Evolutionary conservation across 2,113 vertebrate genomes (phyloP).

Genomic region (Loxodonta africana): DNA sequence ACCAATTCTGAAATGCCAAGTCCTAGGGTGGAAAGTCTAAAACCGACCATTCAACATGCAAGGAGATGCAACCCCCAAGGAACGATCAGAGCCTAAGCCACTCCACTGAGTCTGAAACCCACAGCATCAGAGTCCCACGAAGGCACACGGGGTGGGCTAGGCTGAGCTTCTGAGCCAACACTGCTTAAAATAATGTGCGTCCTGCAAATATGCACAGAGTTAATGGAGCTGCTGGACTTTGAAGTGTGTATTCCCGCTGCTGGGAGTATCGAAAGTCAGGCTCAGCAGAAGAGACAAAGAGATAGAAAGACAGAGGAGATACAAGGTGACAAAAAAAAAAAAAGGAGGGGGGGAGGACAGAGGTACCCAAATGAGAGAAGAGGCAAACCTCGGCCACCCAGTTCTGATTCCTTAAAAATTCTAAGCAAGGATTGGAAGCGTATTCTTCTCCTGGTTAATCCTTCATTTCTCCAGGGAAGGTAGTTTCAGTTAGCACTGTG

Average conservation of each 20-base stretch:
- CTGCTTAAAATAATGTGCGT: background rate
- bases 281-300: background rate
- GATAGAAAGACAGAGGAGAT: background rate
- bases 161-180: background rate
- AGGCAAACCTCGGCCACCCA: background rate
- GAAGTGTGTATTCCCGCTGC: background rate
- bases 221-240: background rate
- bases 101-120: background rate
- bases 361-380: background rate
- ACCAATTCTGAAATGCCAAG: slow-evolving; percentile 65
- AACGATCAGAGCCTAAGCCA: background rate
- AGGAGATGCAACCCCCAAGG: background rate
- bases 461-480: slow-evolving; percentile 24
- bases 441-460: background rate
- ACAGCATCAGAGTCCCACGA: background rate
- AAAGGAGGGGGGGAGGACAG: background rate
- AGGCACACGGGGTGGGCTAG: background rate
- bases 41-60: slow-evolving; percentile 19
- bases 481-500: background rate
- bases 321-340: background rate
- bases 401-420: background rate
- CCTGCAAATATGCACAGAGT: background rate
- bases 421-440: background rate
- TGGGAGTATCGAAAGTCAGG: background rate
- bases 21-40: slow-evolving; percentile 14